Conservation (phyloP, 2,888 invertebrate species). For the Dioctria linearis region DNA sequence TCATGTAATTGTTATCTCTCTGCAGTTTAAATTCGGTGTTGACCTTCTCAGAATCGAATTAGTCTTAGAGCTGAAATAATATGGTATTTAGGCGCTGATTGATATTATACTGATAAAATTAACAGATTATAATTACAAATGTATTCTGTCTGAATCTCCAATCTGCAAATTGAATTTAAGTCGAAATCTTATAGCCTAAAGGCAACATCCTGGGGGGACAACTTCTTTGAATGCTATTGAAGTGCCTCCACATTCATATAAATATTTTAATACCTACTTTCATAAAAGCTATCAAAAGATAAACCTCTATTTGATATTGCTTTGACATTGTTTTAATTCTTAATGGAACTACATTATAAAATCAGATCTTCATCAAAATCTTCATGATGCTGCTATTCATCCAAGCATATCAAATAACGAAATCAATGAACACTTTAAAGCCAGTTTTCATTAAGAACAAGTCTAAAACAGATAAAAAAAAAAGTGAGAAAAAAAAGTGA, state of each 20-base stretch:
- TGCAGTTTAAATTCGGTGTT: too few species aligned
- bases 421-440: slow-evolving; percentile 14
- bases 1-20: too few species aligned
- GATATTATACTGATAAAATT: too few species aligned
- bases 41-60: too few species aligned
- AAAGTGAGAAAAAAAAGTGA: slow-evolving; percentile 24
- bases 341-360: slow-evolving; percentile 4
- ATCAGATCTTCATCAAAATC: slow-evolving; percentile 11
- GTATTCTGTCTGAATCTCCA: too few species aligned
- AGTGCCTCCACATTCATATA: neutral
- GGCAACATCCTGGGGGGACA: too few species aligned
- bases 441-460: slow-evolving; percentile 17
- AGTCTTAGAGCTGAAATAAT: too few species aligned
- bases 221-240: neutral
- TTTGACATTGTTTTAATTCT: slow-evolving; percentile 7
- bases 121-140: too few species aligned
- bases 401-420: slow-evolving; percentile 26
- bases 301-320: neutral
- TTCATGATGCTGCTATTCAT: slow-evolving; percentile 16
- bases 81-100: too few species aligned
- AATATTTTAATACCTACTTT: neutral
- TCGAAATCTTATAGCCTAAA: too few species aligned
- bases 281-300: slow-evolving; percentile 6
- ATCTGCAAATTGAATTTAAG: too few species aligned
- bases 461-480: slow-evolving; percentile 3